These are phyloP conservation scores for Sylvietta virens DNA, from an alignment of 2,113 vertebrate genomes.

Conservation along the genomic window DNA sequence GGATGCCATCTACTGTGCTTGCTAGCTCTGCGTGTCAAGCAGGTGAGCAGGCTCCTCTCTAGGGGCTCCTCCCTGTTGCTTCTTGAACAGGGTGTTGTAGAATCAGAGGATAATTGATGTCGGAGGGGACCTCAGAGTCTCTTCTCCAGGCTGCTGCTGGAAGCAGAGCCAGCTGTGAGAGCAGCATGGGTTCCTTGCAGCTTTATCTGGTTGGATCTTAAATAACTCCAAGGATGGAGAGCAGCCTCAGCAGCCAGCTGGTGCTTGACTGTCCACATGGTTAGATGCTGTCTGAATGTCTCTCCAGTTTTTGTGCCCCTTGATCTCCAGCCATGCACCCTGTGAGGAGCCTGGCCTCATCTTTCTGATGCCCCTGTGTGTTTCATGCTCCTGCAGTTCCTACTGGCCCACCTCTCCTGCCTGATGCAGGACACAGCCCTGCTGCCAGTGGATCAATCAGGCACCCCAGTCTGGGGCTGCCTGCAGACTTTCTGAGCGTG, in stretches of 20 bases:
- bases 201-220: not conserved
- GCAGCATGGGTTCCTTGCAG: not conserved
- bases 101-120: not conserved
- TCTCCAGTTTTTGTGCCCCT: not conserved
- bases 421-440: not conserved
- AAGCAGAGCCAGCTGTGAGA: not conserved
- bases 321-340: not conserved
- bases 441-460: rapidly evolving
- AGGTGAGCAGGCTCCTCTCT: not conserved
- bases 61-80: not conserved
- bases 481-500: not conserved
- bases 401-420: not conserved
- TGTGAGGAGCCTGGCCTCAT: not conserved
- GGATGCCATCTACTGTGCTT: not conserved
- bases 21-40: not conserved
- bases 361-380: not conserved
- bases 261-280: not conserved
- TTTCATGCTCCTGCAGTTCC: not conserved
- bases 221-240: not conserved
- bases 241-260: not conserved
- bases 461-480: not conserved
- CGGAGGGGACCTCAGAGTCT: not conserved
- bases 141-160: not conserved
- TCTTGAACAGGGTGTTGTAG: not conserved
- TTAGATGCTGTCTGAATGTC: not conserved